Conservation (phyloP, 2,113 vertebrate genomes). For the Oplegnathus fasciatus region DNA sequence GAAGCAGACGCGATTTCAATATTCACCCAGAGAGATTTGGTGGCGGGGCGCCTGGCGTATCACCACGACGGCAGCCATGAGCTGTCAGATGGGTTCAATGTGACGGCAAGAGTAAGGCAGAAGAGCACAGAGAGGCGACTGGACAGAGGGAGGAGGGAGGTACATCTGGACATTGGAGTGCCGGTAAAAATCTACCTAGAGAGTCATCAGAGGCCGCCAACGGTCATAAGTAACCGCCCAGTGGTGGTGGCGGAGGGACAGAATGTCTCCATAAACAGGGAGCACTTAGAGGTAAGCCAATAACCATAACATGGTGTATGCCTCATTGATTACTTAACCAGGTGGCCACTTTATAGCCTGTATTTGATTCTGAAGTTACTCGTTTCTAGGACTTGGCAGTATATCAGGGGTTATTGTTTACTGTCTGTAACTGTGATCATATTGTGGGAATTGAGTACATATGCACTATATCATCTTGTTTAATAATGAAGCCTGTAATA, state of each 20-base stretch:
- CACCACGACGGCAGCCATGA: conserved; percentile 83
- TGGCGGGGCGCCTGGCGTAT: conserved; percentile 83
- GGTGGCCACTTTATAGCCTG: not conserved
- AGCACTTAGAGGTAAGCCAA: conserved; percentile 84
- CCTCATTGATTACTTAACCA: not conserved
- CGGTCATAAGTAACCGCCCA: conserved; percentile 75
- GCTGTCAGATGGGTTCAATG: conserved; percentile 86
- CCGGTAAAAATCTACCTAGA: conserved; percentile 85
- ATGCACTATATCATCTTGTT: not conserved
- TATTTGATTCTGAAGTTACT: not conserved
- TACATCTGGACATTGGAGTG: conserved; percentile 80
- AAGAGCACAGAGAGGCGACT: conserved; percentile 23
- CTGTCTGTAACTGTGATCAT: not conserved
- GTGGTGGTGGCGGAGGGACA: conserved; percentile 89
- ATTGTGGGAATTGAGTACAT: not conserved
- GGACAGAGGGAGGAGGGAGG: conserved; percentile 77
- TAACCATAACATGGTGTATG: not conserved
- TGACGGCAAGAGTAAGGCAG: conserved; percentile 82
- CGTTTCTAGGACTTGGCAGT: not conserved
- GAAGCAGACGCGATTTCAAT: conserved; percentile 55
- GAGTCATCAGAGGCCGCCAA: conserved; percentile 83
- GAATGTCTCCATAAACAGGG: conserved; percentile 84
- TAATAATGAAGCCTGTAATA: not conserved
- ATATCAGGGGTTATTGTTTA: not conserved
- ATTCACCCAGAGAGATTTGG: conserved; percentile 87